These are phyloP conservation scores for Marcusenius ussheri DNA, from an alignment of 2,113 vertebrate species.

Conservation along the genomic window DNA sequence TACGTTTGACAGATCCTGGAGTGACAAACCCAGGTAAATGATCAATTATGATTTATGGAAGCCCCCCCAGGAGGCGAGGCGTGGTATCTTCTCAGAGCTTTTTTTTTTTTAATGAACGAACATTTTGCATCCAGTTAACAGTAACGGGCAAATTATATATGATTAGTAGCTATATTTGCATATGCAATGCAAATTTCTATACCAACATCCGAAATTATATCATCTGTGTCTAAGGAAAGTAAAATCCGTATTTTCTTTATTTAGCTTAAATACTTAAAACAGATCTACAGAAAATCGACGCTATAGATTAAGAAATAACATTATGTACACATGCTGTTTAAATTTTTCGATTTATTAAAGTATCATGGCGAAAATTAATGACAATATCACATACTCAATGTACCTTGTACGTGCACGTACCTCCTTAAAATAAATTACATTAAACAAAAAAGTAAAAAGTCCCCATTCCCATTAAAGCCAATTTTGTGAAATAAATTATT, in stretches of 20 bases:
- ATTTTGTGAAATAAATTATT: conserved; percentile 73
- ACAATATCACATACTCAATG: conserved; percentile 69
- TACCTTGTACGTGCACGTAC: conserved; percentile 74
- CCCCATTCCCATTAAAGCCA: conserved; percentile 80
- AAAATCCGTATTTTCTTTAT: background rate
- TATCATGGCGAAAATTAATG: conserved; percentile 68
- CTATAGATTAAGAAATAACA: background rate
- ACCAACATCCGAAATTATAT: background rate
- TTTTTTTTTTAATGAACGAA: background rate
- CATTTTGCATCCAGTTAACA: background rate
- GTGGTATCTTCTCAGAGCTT: background rate
- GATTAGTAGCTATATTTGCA: background rate
- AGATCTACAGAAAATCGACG: background rate
- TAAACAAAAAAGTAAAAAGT: conserved; percentile 65
- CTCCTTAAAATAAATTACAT: conserved; percentile 83
- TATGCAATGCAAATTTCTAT: background rate
- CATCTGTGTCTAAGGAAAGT: background rate
- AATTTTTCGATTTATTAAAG: conserved; percentile 70
- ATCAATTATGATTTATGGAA: background rate
- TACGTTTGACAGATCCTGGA: background rate
- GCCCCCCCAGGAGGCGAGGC: too few relatives aligned
- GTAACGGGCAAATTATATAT: background rate
- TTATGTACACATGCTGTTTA: conserved; percentile 28
- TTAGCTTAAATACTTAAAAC: background rate
- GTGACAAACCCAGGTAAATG: background rate